Percentiles rank a stretch among this genome's conserved stretches.
These are phyloP conservation scores for Oscheius sp. DNA, from an alignment of 1,140 invertebrate genomes.

Conservation along the genomic window DNA sequence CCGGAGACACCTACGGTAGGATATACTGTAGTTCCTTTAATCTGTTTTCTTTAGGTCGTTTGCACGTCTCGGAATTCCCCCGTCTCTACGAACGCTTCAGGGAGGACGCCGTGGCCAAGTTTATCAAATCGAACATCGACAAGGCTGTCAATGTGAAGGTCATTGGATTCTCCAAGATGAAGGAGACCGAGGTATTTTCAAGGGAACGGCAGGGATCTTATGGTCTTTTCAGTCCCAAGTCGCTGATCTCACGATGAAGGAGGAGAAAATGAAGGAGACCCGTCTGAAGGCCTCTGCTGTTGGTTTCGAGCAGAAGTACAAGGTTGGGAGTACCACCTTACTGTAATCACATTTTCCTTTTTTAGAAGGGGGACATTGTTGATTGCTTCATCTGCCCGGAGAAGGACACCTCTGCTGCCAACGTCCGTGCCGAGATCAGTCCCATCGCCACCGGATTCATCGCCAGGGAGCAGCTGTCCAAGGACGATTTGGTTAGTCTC, in stretches of 20 bases:
- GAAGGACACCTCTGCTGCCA: not conserved
- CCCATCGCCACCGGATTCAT: conserved; percentile 6
- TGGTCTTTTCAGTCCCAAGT: not conserved
- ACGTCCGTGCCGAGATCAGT: conserved; percentile 4
- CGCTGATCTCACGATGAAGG: conserved; percentile 10
- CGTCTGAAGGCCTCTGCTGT: not conserved
- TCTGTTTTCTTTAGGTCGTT: conserved; percentile 19
- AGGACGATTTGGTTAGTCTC: not conserved
- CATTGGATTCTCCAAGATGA: conserved; percentile 36
- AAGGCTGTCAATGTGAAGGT: conserved; percentile 52
- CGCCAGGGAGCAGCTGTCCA: conserved; percentile 1
- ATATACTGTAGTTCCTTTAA: too few relatives aligned
- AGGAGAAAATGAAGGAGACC: conserved; percentile 2
- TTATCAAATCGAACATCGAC: conserved; percentile 40
- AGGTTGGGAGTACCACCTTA: too few relatives aligned
- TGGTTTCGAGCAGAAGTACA: conserved; percentile 8
- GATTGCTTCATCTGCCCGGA: conserved; percentile 7
- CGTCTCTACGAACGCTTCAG: conserved; percentile 13
- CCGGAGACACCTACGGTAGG: conserved; percentile 52
- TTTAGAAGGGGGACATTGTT: not conserved
- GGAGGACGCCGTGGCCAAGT: conserved; percentile 43
- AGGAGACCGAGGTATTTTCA: not conserved
- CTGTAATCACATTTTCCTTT: too few relatives aligned
- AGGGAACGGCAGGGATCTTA: too few relatives aligned
- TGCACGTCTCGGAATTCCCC: conserved; percentile 49